Evolutionary conservation across 2,113 vertebrate species (phyloP).

Genomic region (Osmerus mordax): DNA sequence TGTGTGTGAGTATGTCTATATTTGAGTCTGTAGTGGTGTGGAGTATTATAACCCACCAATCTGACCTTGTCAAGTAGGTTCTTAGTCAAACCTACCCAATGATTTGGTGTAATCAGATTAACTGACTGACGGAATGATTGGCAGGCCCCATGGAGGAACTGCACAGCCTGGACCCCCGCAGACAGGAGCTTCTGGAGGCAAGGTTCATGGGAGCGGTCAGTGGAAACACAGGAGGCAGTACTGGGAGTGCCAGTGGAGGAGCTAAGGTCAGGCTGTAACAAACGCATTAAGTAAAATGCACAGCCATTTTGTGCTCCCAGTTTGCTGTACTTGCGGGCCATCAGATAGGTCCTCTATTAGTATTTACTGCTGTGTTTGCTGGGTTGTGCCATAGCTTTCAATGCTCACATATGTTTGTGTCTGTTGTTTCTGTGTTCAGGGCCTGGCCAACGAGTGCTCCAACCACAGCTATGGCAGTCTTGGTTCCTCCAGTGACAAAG

Average conservation of each 20-base stretch:
- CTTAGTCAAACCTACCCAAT: too few relatives aligned
- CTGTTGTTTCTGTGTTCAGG: conserved; percentile 71
- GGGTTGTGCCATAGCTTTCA: not conserved
- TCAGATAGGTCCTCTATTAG: conserved; percentile 13
- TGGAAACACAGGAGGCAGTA: conserved; percentile 92
- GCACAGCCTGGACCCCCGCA: conserved; percentile 97
- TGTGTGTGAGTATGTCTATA: too few relatives aligned
- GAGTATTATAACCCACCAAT: too few relatives aligned
- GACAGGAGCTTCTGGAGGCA: conserved; percentile 96
- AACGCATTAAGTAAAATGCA: not conserved
- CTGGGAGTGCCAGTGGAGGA: conserved; percentile 93
- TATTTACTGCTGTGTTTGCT: conserved; percentile 7
- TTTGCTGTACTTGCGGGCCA: not conserved
- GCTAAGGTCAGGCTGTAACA: conserved; percentile 79
- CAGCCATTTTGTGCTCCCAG: conserved; percentile 34
- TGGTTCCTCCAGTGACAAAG: conserved; percentile 98
- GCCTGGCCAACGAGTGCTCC: conserved; percentile 95
- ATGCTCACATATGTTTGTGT: not conserved
- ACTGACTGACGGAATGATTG: not conserved
- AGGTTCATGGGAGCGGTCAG: conserved; percentile 95
- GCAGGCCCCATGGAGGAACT: conserved; percentile 97
- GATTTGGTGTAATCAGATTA: too few relatives aligned
- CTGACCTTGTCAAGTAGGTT: too few relatives aligned
- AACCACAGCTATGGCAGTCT: conserved; percentile 99
- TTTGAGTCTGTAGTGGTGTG: too few relatives aligned